Conservation (phyloP, 2,888 invertebrate species). For the Polymixis lichenea region DNA sequence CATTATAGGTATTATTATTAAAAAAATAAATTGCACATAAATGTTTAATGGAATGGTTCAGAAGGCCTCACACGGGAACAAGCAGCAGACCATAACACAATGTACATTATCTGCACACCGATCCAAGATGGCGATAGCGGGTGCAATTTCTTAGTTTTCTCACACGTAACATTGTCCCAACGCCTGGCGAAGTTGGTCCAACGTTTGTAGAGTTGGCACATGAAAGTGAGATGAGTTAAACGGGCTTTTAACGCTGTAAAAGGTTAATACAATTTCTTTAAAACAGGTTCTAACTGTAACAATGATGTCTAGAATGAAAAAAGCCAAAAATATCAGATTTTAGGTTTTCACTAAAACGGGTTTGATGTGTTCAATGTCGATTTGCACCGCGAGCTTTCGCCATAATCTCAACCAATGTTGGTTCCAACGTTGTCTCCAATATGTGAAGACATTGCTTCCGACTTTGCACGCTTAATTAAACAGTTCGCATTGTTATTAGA, state of each 20-base stretch:
- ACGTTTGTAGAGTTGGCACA: slow-evolving; percentile 7
- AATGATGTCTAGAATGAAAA: neutral
- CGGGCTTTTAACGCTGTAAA: neutral
- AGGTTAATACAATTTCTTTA: neutral
- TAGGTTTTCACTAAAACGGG: no score
- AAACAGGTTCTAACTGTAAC: neutral
- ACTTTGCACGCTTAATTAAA: slow-evolving; percentile 60
- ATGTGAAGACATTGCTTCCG: slow-evolving; percentile 48
- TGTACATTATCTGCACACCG: slow-evolving; percentile 54
- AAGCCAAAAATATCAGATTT: neutral
- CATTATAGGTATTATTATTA: slow-evolving; percentile 17
- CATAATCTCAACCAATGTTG: slow-evolving; percentile 16
- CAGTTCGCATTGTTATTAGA: slow-evolving; percentile 60
- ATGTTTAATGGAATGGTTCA: slow-evolving; percentile 55
- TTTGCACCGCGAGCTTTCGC: slow-evolving; percentile 39
- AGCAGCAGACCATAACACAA: slow-evolving; percentile 66
- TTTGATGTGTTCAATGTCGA: no score
- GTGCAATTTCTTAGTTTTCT: slow-evolving; percentile 64
- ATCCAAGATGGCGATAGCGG: slow-evolving; percentile 62
- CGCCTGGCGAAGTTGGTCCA: slow-evolving; percentile 5
- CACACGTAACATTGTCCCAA: slow-evolving; percentile 56
- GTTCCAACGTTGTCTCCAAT: slow-evolving; percentile 51
- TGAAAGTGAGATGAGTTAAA: slow-evolving; percentile 21
- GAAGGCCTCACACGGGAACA: slow-evolving; percentile 69
- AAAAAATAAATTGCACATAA: slow-evolving; percentile 59